Base-by-base conservation (phyloP, 2,888 invertebrate genomes). In the Hedya salicella region DNA sequence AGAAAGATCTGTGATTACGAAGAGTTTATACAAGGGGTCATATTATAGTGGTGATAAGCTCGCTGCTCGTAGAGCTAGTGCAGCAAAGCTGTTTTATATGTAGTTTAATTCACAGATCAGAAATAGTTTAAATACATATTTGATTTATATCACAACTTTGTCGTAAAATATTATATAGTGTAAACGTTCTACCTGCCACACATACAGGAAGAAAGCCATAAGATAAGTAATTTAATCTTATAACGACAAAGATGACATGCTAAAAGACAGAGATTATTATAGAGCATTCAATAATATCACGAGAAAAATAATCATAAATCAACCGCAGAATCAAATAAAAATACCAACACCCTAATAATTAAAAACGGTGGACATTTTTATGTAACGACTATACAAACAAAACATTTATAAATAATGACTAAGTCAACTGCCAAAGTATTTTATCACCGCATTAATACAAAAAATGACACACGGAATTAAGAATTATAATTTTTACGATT, bases 401-500 rank as follows among this genome's bases (percentile, higher is more conserved):
- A 66, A 66, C 54, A 66, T 61, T 66, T 61, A 49, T 66, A 61
- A 66, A 61, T 66, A 54, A 66, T 53, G 61, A 30, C 46, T 19
- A 19, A 54, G 66, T 60, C 60, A 61, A 66, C 54, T 54, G 66
- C 66, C 54, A 61, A 66, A 66, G 61, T 66, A 66, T 61, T 66
- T 61, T 66, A 66, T 61, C 54, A 54, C 16, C 46, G 67, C 54
- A 60, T 60, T 59, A 59, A 63, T 59, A 68, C 63, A 40, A 59
- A 63, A 59, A 63, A 63, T 54, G 48, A 63, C 59, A 73, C 77
- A 75, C 71, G 73, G 74, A 74, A 76, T 74, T 72, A 73, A 76
- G 63, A 57, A 61, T 39, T 73, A 71, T 76, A 75, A 81, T 70
- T 80, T n/a, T 83, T 83, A 85, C 76, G 81, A 82, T 78, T 69